Base-by-base conservation (phyloP, 2,888 invertebrate genomes). In the Thymelicus acteon region DNA sequence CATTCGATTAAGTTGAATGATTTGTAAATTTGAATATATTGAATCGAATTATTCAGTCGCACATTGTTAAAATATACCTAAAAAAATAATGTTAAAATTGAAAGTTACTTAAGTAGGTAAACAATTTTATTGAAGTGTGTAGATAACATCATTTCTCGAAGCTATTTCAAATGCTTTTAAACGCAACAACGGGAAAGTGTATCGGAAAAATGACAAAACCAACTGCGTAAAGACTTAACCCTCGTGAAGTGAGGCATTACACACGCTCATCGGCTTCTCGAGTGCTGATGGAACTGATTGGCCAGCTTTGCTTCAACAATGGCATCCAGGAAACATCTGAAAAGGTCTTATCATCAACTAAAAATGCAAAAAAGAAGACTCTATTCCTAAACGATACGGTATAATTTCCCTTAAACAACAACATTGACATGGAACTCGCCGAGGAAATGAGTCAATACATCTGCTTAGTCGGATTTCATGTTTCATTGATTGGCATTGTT, bases 261-360 rank as follows among this genome's bases (percentile, higher is more conserved):
- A 77, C 81, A 80, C 91, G 90, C 87, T 91, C 93, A 93, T 92
- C 88, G 92, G 86, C 79, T 87, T 85, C 89, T 89, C 88, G 87
- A 93, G 93, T 89, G 88, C 84, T 88, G 92, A 91, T 91, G 86
- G 88, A 87, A 90, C 89, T 91, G 93, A 93, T 93, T 93, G 93
- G 89, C 90, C 90, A 85, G 87, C 85, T 89, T 86, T 82, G 78
- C 85, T 84, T 82, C 87, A 90, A 93, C 93, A 93, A 93, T 90
- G 80, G 72, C 82, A 79, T 75, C 76, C 78, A 72, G 73, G 72
- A 75, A 69, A 75, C 74, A 64, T 60, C 58, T 74, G 80, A 81
- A 74, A 82, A 79, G 76, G 76, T 75, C 75, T 75, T 75, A 80
- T 72, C 54, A 24, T 52, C 19, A 5, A 7, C 76, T 7, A 60